These are phyloP conservation scores for Corvus moneduloides DNA, from an alignment of 2,113 vertebrate genomes.

Conservation along the genomic window DNA sequence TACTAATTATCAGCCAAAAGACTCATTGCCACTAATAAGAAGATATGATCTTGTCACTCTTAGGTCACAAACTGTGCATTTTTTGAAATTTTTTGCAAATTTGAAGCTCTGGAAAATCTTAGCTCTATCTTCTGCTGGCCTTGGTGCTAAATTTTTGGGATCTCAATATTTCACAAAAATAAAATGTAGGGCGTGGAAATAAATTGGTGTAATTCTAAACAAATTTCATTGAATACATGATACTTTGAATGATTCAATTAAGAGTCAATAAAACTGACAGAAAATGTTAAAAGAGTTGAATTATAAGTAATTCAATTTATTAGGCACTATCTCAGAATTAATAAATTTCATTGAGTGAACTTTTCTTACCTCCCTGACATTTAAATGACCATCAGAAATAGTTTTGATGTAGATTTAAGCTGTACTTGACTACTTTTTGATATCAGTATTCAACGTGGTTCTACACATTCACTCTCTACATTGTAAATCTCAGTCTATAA, in stretches of 20 bases:
- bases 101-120: background rate
- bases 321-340: background rate
- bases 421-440: background rate
- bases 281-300: background rate
- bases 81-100: background rate
- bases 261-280: background rate
- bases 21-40: background rate
- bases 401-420: background rate
- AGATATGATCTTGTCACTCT: background rate
- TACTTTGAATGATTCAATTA: background rate
- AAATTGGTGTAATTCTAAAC: background rate
- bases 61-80: background rate
- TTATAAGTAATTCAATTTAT: background rate
- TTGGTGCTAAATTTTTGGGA: background rate
- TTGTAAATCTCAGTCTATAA: background rate
- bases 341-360: background rate
- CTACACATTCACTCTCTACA: background rate
- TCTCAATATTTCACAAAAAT: background rate
- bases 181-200: background rate
- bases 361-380: background rate
- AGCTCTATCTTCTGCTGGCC: background rate
- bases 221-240: background rate
- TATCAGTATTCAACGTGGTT: background rate
- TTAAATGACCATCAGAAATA: background rate
- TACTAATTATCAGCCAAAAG: background rate